These are phyloP conservation scores for Elanus axillaris DNA, from an alignment of 2,113 vertebrate species.

Conservation along the genomic window DNA sequence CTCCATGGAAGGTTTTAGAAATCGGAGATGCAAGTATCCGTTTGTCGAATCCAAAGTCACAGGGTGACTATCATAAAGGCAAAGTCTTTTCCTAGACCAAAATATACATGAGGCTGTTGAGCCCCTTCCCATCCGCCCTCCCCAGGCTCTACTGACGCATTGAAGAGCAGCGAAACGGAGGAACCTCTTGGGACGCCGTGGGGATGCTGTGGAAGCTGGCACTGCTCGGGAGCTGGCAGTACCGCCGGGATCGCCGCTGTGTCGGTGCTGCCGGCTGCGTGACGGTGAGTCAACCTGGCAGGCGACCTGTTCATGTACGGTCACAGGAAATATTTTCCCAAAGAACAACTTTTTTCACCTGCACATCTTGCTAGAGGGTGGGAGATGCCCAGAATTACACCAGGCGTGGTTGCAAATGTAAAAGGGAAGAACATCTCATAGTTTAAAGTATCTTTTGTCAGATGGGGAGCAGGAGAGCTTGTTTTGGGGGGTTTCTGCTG, in stretches of 20 bases:
- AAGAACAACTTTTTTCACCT: neutral
- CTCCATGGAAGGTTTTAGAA: neutral
- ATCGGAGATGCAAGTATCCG: neutral
- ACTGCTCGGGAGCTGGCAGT: neutral
- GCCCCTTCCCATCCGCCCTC: neutral
- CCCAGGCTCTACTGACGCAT: neutral
- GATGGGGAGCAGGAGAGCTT: neutral
- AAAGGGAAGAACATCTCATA: neutral
- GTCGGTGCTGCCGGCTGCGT: neutral
- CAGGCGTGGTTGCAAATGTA: neutral
- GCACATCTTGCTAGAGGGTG: accelerated
- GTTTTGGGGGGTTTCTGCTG: neutral
- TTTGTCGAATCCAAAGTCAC: neutral
- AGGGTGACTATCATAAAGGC: neutral
- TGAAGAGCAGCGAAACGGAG: accelerated
- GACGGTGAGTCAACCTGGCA: neutral
- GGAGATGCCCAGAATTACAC: neutral
- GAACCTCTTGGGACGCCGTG: accelerated
- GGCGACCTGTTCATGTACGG: accelerated
- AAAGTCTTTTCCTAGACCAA: neutral
- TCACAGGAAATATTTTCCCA: neutral
- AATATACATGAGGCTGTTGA: neutral
- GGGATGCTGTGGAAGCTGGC: neutral
- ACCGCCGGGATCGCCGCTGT: accelerated
- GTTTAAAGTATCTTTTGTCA: neutral